phyloP scores from a whole-genome alignment of 1,140 invertebrate genomes.

The Meloidogyne floridensis region DNA sequence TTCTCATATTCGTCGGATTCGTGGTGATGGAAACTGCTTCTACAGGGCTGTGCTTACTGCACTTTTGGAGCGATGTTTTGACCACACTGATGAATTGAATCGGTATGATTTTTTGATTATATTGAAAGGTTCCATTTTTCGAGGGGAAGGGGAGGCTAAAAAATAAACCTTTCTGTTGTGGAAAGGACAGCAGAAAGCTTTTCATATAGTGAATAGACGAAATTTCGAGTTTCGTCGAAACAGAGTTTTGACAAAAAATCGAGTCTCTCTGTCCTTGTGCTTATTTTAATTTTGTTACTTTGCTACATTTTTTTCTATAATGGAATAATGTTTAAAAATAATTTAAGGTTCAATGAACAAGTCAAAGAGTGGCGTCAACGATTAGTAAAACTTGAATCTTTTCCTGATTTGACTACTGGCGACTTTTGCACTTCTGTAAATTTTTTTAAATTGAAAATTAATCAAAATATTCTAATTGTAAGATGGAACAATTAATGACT shows the following conservation, averaged over 20 bases:
- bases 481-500: slow-evolving; percentile 39
- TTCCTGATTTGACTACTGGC: slow-evolving; percentile 56
- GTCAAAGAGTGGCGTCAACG: slow-evolving; percentile 46
- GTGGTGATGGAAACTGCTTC: slow-evolving; percentile 58
- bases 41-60: slow-evolving; percentile 54
- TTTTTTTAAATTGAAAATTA: slow-evolving; percentile 31
- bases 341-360: slow-evolving; percentile 37
- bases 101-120: slow-evolving; percentile 36
- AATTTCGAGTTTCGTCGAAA: no score
- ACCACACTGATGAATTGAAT: slow-evolving; percentile 41
- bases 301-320: no score
- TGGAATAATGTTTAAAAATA: no score
- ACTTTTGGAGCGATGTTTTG: slow-evolving; percentile 43
- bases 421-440: slow-evolving; percentile 56
- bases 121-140: no score
- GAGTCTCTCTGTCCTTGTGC: no score
- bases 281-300: no score
- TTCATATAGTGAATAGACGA: not conserved
- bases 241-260: no score
- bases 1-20: slow-evolving; percentile 51
- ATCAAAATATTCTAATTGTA: no score
- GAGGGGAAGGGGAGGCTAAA: no score
- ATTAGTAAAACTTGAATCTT: slow-evolving; percentile 43
- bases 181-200: no score
- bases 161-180: no score